Evolutionary conservation across 23 tunicate species (phyloP), one percentile per base, ranked within the genome.

Genomic region (Trididemnum clinides): DNA sequence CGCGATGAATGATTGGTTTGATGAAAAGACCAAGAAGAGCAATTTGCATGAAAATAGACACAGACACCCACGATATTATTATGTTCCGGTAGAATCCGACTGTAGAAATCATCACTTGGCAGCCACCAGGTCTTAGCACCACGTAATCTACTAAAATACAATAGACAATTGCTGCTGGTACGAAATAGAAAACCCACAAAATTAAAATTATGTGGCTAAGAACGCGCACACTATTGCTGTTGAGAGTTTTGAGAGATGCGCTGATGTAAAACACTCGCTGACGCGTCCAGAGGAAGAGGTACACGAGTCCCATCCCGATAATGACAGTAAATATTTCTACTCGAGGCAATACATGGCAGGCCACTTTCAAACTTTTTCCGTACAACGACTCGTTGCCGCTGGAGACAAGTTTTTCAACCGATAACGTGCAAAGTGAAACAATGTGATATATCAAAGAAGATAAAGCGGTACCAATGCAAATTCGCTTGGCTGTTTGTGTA

Each of bases 181-280:
- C 69, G 23, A 38, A 82, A 57, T 82, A 89, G 12, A 77, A 18
- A 33, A 89, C 4, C 94, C 94, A 89, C 23, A 82, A 33, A 34
- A 66, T 33, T 7, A 89, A 26, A 50, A 84, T 57, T 2, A 66
- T 19, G 32, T 82, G 84, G 64, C 94, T 89, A 0, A 66, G 22
- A 0, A 78, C 66, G 7, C 77, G 77, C 72, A 89, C 81, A 0
- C 28, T 28, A 1, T 29, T 77, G 75, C 77, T 89, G 72, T 89
- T 89, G 1, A 89, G 85, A 15, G 39, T 59, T 33, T 37, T 33
- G 33, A 89, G 70, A 22, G 94, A 78, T 2, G 86, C 82, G 34
- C 76, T 84, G 34, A 89, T 77, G 72, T 89, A 89, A 77, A 89
- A 84, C 39, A 89, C 94, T 28, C 88, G 57, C 30, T 89, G 94